A percentile compares a stretch with the other conserved stretches of the same genome.
phyloP scores from a whole-genome alignment of 2,888 invertebrate species.

The Anthophora plumipes region DNA sequence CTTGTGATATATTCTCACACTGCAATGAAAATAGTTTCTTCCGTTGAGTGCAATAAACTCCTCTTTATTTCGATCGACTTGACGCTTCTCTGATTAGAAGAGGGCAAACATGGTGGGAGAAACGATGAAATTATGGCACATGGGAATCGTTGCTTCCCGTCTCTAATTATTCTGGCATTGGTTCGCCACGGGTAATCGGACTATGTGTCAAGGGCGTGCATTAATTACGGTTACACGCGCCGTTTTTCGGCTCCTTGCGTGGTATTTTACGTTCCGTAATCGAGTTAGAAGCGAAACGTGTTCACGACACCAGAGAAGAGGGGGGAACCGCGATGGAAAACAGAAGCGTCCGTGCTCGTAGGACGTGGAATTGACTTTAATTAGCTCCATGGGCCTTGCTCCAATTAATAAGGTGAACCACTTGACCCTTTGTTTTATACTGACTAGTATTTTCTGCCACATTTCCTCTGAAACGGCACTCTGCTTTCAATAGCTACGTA shows the following conservation, averaged over 20 bases:
- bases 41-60: not conserved
- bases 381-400: conserved; percentile 54
- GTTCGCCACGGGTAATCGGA: conserved; percentile 54
- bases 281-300: conserved; percentile 14
- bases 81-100: not conserved
- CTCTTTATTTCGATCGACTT: not conserved
- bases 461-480: conserved; percentile 30
- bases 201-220: conserved; percentile 69
- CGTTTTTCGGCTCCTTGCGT: conserved; percentile 40
- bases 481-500: not conserved
- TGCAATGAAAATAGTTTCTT: not conserved
- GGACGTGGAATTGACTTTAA: conserved; percentile 47
- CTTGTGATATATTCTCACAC: too few species aligned
- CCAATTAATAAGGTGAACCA: conserved; percentile 58
- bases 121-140: not conserved
- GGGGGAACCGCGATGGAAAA: conserved; percentile 29
- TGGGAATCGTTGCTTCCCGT: conserved; percentile 31
- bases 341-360: conserved; percentile 32
- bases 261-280: conserved; percentile 25
- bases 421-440: conserved; percentile 48
- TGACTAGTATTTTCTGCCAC: conserved; percentile 43
- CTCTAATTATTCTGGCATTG: conserved; percentile 65
- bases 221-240: conserved; percentile 60
- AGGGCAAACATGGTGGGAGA: not conserved
- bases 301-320: not conserved